phyloP scores from a whole-genome alignment of 2,797 vertebrate genomes.

The Rhynchonycteris naso region DNA sequence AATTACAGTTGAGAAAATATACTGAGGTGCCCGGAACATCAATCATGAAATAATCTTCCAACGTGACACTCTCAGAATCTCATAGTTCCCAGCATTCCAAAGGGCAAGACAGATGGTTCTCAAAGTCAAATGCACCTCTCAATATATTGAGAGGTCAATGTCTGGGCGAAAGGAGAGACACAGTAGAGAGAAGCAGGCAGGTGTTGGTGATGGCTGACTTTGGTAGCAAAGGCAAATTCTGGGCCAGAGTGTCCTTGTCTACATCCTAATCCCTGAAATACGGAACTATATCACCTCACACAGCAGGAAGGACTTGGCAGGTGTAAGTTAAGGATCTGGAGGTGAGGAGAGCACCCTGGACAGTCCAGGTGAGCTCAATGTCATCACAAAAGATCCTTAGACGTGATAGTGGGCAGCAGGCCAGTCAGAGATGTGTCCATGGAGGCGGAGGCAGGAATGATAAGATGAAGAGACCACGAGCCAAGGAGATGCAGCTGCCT shows the following conservation, averaged over 20 bases:
- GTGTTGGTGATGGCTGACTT: background rate
- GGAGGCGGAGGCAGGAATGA: background rate
- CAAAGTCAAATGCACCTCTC: background rate
- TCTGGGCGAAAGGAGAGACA: background rate
- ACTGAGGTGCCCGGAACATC: background rate
- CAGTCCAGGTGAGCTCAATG: background rate
- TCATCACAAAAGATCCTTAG: background rate
- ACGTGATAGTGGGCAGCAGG: background rate
- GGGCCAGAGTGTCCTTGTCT: background rate
- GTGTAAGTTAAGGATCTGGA: background rate
- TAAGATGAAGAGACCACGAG: too few species aligned
- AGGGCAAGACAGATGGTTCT: background rate
- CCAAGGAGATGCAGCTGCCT: background rate
- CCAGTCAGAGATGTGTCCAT: background rate
- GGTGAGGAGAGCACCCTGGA: background rate
- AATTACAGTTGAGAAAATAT: slow-evolving; percentile 40
- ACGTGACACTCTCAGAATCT: background rate
- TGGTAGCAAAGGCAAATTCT: background rate
- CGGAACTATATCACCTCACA: background rate
- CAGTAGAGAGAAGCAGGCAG: background rate
- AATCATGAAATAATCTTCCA: slow-evolving; percentile 35
- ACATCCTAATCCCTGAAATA: background rate
- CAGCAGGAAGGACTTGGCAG: background rate
- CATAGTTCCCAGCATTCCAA: background rate
- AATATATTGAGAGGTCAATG: background rate